Conservation (phyloP, 2,888 invertebrate species). For the Callyntrura sp. region DNA sequence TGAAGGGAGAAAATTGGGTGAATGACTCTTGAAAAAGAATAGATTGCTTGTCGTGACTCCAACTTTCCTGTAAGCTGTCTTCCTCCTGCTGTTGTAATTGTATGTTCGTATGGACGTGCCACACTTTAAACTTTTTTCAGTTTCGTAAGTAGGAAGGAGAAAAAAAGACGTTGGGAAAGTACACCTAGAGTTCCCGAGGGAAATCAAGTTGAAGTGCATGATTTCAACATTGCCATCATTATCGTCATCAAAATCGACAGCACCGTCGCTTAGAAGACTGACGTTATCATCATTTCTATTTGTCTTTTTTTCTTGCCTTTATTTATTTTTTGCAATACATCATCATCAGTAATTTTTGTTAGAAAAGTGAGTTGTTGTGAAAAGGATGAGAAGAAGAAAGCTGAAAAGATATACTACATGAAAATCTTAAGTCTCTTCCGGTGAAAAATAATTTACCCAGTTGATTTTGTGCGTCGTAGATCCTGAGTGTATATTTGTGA, state of each 20-base stretch:
- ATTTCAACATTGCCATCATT: constrained; percentile 50
- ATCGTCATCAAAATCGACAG: background rate
- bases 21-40: constrained; percentile 48
- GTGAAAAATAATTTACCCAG: background rate
- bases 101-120: background rate
- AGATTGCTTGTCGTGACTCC: constrained; percentile 43
- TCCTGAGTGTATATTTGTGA: constrained; percentile 36
- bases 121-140: constrained; percentile 11
- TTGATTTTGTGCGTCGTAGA: background rate
- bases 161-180: background rate
- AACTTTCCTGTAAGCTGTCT: background rate
- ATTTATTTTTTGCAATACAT: constrained; percentile 6
- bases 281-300: constrained; percentile 26
- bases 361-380: constrained; percentile 6
- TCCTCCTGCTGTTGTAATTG: background rate
- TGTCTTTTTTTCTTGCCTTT: background rate
- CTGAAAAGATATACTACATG: background rate
- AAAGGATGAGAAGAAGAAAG: constrained; percentile 4
- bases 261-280: background rate
- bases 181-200: constrained; percentile 57
- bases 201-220: constrained; percentile 73
- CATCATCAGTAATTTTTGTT: background rate
- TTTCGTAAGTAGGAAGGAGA: too few relatives aligned
- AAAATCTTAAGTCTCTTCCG: background rate
- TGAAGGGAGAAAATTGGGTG: constrained; percentile 62